Percentiles rank a stretch among this genome's conserved stretches.
These are phyloP conservation scores for Axinella damicornis DNA, from an alignment of 37 sponge, comb jelly and placozoan genomes.

Conservation along the genomic window DNA sequence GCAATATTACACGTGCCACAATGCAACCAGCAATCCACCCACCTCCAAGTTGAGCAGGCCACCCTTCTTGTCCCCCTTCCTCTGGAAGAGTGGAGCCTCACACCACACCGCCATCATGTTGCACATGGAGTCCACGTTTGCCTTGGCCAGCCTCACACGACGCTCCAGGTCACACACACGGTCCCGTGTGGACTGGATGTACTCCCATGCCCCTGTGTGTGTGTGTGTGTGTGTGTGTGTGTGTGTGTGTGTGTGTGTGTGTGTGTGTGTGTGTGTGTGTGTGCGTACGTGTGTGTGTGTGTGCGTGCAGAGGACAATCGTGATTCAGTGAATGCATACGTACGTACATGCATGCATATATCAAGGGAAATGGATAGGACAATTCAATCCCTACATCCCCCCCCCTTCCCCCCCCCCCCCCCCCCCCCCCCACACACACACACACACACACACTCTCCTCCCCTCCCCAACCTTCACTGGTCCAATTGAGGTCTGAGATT, in stretches of 20 bases:
- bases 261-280: not conserved
- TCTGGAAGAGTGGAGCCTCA: constrained; percentile 84
- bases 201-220: constrained; percentile 91
- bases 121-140: constrained; percentile 88
- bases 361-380: no score
- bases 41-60: constrained; percentile 87
- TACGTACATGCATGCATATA: no score
- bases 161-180: constrained; percentile 89
- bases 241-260: not conserved
- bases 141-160: constrained; percentile 86
- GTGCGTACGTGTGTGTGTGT: not conserved
- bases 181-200: constrained; percentile 92
- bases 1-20: no score
- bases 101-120: constrained; percentile 93
- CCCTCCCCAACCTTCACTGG: constrained; percentile 90
- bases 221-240: not conserved
- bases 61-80: constrained; percentile 87
- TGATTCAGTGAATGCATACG: no score
- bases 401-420: no score
- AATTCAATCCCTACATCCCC: no score
- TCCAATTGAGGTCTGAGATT: constrained; percentile 88
- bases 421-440: no score
- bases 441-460: no score
- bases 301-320: no score
- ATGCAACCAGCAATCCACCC: no score